Evolutionary conservation across 2,113 vertebrate genomes (phyloP), one percentile per base, ranked within the genome.

Genomic region (Hypanus sabinus): DNA sequence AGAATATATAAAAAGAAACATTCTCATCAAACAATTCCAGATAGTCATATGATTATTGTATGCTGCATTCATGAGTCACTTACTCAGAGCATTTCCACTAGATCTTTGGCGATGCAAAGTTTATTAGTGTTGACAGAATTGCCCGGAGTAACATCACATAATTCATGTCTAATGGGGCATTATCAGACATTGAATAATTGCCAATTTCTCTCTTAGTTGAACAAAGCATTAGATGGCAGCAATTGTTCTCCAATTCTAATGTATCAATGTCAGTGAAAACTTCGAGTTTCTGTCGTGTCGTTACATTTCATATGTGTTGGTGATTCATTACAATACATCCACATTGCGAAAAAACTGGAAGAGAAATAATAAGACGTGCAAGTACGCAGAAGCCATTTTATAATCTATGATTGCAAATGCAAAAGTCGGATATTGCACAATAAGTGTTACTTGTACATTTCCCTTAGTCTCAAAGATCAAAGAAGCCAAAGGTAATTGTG

Each of bases 401-500:
- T 60, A 20, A 20, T 18, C 5, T 81, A 20, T 22, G 16, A 38
- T 18, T 22, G 6, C 6, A 55, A 30, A 0, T 12, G 55, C 12
- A 60, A 27, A 16, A 5, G 4, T 4, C 55, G 27, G 2, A 57
- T 3, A 24, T 27, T 85, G 16, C 0, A 11, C 18, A 11, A 10
- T 60, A 30, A 87, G 5, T 30, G 3, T 60, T 11, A 65, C 11
- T 33, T 33, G 14, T 65, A 30, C 18, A 30, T 90, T 30, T 68
- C n/a, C n/a, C 62, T 5, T 20, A 90, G 85, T 65, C n/a, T 3
- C 85, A 20, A 90, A 65, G 30, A 16, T 65, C 27, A 65, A n/a
- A 90, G 85, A 90, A 90, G n/a, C 7, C 12, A 90, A 90, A 33
- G 85, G 85, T 90, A 90, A 68, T 33, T 65, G n/a, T 33, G 14